Evolutionary conservation across 1,140 invertebrate species (phyloP).

Genomic region (Palaemon carinicauda): DNA sequence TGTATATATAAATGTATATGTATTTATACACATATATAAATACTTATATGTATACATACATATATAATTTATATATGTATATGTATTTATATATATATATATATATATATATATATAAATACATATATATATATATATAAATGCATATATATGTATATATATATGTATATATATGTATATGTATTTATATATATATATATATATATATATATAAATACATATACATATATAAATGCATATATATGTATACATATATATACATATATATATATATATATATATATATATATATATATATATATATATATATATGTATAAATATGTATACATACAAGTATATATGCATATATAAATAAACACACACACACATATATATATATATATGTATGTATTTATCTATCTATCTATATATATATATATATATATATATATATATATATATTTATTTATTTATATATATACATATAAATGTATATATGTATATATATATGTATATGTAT

Average conservation of each 20-base stretch:
- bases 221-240: background rate
- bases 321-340: background rate
- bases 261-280: too few relatives aligned
- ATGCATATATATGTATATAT: background rate
- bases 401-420: background rate
- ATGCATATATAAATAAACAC: background rate
- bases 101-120: background rate
- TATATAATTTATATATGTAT: background rate
- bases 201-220: background rate
- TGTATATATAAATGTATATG: background rate
- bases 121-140: constrained; percentile 4
- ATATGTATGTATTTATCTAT: background rate
- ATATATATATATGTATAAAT: too few relatives aligned
- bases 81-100: background rate
- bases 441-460: background rate
- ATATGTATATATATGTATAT: background rate
- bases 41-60: background rate
- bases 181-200: constrained; percentile 1
- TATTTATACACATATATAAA: background rate
- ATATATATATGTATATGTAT: background rate
- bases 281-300: too few relatives aligned
- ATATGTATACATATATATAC: too few relatives aligned
- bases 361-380: background rate
- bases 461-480: background rate
- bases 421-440: constrained; percentile 9